Percentiles rank a stretch among this genome's conserved stretches.
Evolutionary conservation across 2,797 vertebrate genomes (phyloP).

Genomic region (Urocyon cinereoargenteus): DNA sequence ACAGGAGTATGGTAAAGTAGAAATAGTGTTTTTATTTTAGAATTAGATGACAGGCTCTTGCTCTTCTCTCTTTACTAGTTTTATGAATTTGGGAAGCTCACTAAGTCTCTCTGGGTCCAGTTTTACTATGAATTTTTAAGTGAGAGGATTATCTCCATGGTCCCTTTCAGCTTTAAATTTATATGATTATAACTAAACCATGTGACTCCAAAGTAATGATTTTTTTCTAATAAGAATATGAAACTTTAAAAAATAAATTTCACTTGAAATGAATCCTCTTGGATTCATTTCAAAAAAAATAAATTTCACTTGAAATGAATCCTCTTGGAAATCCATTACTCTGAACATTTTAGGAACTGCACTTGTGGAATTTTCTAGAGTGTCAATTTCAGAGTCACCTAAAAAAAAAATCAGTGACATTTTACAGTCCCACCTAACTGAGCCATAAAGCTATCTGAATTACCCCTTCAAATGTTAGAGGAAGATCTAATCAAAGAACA

Average conservation of each 20-base stretch:
- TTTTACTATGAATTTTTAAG: conserved; percentile 19
- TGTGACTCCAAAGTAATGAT: background rate
- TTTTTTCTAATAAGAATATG: background rate
- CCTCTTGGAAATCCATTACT: background rate
- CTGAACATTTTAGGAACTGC: background rate
- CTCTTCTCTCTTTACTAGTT: background rate
- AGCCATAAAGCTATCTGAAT: conserved; percentile 34
- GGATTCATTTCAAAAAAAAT: no score
- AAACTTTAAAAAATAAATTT: background rate
- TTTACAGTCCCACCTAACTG: conserved; percentile 60
- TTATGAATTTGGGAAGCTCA: background rate
- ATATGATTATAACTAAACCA: background rate
- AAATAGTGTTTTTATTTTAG: background rate
- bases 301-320: background rate
- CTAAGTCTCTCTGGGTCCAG: background rate
- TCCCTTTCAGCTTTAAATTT: background rate
- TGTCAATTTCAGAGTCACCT: conserved; percentile 12
- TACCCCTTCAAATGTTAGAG: conserved; percentile 47
- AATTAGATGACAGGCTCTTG: background rate
- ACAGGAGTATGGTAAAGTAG: background rate
- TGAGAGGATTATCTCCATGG: background rate
- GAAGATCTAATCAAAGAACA: conserved; percentile 54
- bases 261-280: background rate
- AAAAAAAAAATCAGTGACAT: conserved; percentile 50
- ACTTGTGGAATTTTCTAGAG: background rate